Conservation (phyloP, 2,113 vertebrate species). For the Cephalopholis sonnerati region DNA sequence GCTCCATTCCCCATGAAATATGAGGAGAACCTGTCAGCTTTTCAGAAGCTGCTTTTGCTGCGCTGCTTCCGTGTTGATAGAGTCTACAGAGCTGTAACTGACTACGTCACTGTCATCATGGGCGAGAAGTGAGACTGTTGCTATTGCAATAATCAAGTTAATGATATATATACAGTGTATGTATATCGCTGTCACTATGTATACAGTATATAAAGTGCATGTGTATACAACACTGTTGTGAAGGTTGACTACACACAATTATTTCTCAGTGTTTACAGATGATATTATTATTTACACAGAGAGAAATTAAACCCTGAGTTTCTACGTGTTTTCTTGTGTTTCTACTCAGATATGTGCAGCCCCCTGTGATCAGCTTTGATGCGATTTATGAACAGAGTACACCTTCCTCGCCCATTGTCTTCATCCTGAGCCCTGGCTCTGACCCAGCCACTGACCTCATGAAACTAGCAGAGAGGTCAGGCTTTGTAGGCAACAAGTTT, state of each 20-base stretch:
- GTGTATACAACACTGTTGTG: background rate
- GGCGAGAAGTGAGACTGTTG: slow-evolving; percentile 88
- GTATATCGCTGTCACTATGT: background rate
- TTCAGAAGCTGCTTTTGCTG: slow-evolving; percentile 93
- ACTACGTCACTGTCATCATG: slow-evolving; percentile 91
- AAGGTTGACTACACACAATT: background rate
- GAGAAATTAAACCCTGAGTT: background rate
- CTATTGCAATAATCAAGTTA: background rate
- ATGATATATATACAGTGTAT: background rate
- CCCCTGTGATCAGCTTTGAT: slow-evolving; percentile 94
- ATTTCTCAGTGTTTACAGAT: background rate
- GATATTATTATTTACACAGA: slow-evolving; percentile 3
- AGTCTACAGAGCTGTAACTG: slow-evolving; percentile 92
- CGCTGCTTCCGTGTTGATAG: slow-evolving; percentile 96
- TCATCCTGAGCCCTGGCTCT: slow-evolving; percentile 95
- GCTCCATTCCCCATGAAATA: slow-evolving; percentile 88
- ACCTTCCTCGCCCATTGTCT: slow-evolving; percentile 92
- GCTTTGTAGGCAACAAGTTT: slow-evolving; percentile 90
- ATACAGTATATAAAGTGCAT: background rate
- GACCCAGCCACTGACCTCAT: slow-evolving; percentile 94
- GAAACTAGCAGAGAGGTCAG: slow-evolving; percentile 91
- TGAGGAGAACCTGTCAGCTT: slow-evolving; percentile 82
- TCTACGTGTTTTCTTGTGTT: slow-evolving; percentile 26
- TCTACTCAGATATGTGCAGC: slow-evolving; percentile 92
- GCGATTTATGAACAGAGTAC: slow-evolving; percentile 93